These are phyloP conservation scores for Pachliopta kotzebuea DNA, from an alignment of 2,888 invertebrate genomes.

Conservation along the genomic window DNA sequence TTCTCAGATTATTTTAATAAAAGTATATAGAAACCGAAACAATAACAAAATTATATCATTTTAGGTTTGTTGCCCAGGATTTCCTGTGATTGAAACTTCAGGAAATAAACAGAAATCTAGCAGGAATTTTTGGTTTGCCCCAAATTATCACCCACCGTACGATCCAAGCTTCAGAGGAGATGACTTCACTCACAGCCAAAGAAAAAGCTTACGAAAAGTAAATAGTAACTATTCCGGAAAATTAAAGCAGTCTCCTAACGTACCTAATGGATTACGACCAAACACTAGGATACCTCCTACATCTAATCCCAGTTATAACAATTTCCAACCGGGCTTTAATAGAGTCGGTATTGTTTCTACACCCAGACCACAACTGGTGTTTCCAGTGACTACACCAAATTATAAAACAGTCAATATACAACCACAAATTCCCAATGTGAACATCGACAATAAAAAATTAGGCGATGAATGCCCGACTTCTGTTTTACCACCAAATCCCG, in stretches of 20 bases:
- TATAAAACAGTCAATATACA: not conserved
- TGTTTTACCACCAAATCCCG: slow-evolving; percentile 54
- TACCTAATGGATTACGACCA: not conserved
- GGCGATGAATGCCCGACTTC: slow-evolving; percentile 47
- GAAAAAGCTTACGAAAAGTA: not conserved
- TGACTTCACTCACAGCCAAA: not conserved
- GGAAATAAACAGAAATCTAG: not conserved
- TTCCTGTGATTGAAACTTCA: slow-evolving; percentile 7
- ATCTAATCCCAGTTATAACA: slow-evolving; percentile 10
- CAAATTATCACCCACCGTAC: not conserved
- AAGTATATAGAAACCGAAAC: no score
- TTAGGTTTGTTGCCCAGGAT: slow-evolving; percentile 24
- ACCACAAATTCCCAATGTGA: not conserved
- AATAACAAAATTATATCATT: not conserved
- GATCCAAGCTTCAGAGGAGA: not conserved
- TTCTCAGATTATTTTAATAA: no score
- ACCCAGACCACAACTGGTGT: not conserved
- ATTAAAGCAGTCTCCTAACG: not conserved
- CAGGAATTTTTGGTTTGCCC: slow-evolving; percentile 1
- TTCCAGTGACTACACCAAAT: not conserved
- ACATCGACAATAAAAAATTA: slow-evolving; percentile 5
- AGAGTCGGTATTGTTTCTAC: not conserved
- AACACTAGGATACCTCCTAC: not conserved
- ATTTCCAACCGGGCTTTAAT: slow-evolving; percentile 5
- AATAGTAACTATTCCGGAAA: slow-evolving; percentile 3